Conservation (phyloP, 2,113 vertebrate species). For the Alethe diademata region DNA sequence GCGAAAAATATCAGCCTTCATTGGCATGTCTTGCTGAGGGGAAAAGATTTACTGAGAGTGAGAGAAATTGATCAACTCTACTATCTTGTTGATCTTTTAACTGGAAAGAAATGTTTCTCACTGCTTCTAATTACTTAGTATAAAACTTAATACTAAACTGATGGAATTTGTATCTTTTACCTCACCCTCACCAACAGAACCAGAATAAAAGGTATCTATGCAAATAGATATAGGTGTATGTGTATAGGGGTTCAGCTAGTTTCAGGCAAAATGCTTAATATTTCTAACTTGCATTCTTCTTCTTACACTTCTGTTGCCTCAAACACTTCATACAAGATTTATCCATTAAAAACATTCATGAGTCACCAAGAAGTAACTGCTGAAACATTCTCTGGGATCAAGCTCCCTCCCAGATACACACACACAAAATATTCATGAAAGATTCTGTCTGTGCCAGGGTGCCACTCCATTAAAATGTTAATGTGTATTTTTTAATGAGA, state of each 20-base stretch:
- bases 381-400: neutral
- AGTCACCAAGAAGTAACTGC: neutral
- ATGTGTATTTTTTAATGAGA: neutral
- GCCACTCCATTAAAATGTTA: neutral
- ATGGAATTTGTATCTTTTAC: neutral
- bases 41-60: neutral
- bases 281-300: neutral
- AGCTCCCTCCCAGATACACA: neutral
- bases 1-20: neutral
- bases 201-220: neutral
- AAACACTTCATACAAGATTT: neutral
- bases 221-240: neutral
- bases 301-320: neutral
- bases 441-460: neutral
- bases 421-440: neutral
- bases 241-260: neutral
- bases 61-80: neutral
- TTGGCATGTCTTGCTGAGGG: neutral
- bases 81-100: neutral
- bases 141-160: neutral
- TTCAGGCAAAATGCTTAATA: neutral
- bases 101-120: neutral
- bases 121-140: neutral
- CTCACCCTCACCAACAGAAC: neutral
- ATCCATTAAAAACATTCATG: neutral